phyloP scores from a whole-genome alignment of 2,113 vertebrate species.

The Burhinus oedicnemus region DNA sequence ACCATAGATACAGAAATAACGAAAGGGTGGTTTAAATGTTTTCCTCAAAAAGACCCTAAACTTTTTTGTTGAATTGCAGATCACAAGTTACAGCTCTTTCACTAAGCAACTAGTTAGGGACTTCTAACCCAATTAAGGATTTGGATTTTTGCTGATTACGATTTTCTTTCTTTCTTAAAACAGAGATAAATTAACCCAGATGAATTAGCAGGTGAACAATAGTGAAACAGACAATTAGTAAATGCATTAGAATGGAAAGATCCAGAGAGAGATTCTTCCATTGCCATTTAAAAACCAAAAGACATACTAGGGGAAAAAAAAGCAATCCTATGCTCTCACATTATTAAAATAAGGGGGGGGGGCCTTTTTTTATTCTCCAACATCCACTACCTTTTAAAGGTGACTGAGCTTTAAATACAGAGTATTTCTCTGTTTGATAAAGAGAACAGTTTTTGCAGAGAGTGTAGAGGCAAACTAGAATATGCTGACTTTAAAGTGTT shows the following conservation, averaged over 20 bases:
- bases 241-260: not conserved
- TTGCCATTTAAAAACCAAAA: not conserved
- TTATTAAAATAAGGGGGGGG: not conserved
- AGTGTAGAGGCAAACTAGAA: not conserved
- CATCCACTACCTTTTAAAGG: not conserved
- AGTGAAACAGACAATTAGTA: not conserved
- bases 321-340: not conserved
- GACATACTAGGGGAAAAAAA: not conserved
- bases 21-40: not conserved
- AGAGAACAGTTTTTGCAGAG: not conserved
- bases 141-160: not conserved
- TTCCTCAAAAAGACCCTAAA: not conserved
- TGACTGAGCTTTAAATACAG: not conserved
- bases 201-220: not conserved
- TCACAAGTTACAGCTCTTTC: not conserved
- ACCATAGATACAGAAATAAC: not conserved
- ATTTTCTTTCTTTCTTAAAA: not conserved
- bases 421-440: not conserved
- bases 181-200: not conserved
- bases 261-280: not conserved
- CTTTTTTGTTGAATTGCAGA: not conserved
- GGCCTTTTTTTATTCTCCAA: not conserved
- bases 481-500: not conserved
- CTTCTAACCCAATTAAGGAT: not conserved
- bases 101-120: not conserved